Percentiles rank a stretch among this genome's conserved stretches.
phyloP scores from a whole-genome alignment of 2,113 vertebrate genomes.

The Gallinago undulata region DNA sequence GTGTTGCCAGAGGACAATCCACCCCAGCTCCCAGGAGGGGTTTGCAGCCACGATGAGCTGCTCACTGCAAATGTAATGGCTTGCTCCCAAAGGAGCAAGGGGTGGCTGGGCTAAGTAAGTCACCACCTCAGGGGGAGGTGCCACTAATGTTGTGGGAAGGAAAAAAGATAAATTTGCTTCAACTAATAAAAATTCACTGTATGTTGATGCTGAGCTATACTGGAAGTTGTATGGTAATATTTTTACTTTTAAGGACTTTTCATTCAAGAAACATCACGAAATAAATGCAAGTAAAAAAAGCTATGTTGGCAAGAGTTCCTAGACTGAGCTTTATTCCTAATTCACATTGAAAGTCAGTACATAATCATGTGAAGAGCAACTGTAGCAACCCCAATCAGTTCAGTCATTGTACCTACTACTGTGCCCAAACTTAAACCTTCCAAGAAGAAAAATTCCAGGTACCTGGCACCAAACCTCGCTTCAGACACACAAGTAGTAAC shows the following conservation, averaged over 20 bases:
- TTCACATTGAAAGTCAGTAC: not conserved
- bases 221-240: not conserved
- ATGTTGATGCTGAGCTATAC: not conserved
- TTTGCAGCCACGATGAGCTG: not conserved
- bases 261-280: not conserved
- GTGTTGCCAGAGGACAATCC: not conserved
- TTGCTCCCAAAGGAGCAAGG: not conserved
- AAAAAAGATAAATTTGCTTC: not conserved
- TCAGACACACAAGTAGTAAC: not conserved
- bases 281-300: not conserved
- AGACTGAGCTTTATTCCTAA: not conserved
- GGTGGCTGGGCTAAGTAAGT: not conserved
- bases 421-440: not conserved
- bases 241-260: not conserved
- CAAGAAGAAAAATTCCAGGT: not conserved
- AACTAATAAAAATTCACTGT: not conserved
- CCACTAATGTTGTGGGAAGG: not conserved
- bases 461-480: not conserved
- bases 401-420: not conserved
- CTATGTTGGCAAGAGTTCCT: not conserved
- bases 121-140: not conserved
- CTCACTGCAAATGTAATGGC: not conserved
- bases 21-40: rapidly evolving
- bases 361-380: not conserved
- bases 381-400: not conserved